Conservation (phyloP, 2,113 vertebrate genomes). For the Cryptotis parvus region DNA sequence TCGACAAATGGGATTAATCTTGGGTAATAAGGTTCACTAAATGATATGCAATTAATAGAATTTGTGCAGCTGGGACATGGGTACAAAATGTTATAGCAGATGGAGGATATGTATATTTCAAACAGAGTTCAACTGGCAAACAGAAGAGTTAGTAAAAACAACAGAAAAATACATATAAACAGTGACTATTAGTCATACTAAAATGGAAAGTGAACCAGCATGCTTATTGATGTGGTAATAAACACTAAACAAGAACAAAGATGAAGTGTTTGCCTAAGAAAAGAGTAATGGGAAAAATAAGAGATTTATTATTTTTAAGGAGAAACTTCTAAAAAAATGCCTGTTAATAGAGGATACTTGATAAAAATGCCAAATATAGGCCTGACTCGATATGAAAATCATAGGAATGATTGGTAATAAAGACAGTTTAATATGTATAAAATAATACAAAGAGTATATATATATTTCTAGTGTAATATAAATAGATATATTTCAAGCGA, state of each 20-base stretch:
- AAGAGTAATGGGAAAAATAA: conserved; percentile 48
- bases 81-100: conserved; percentile 62
- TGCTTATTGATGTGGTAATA: conserved; percentile 74
- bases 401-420: conserved; percentile 35
- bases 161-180: conserved; percentile 69
- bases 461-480: too few species aligned
- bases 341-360: conserved; percentile 42
- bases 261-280: conserved; percentile 66
- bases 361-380: conserved; percentile 38
- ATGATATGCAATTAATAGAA: conserved; percentile 72
- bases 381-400: too few species aligned
- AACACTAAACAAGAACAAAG: conserved; percentile 60
- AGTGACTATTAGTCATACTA: conserved; percentile 64
- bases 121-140: conserved; percentile 76
- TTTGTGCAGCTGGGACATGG: conserved; percentile 59
- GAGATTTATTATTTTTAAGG: conserved; percentile 44
- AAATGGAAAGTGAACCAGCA: conserved; percentile 57
- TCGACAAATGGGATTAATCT: conserved; percentile 54
- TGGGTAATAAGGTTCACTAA: conserved; percentile 62
- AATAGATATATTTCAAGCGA: too few species aligned
- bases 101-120: conserved; percentile 75
- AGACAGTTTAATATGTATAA: not conserved
- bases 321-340: not conserved
- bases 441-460: not conserved
- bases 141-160: conserved; percentile 67